Conservation (phyloP, 1,140 invertebrate genomes). For the Bombus cullumanus region DNA sequence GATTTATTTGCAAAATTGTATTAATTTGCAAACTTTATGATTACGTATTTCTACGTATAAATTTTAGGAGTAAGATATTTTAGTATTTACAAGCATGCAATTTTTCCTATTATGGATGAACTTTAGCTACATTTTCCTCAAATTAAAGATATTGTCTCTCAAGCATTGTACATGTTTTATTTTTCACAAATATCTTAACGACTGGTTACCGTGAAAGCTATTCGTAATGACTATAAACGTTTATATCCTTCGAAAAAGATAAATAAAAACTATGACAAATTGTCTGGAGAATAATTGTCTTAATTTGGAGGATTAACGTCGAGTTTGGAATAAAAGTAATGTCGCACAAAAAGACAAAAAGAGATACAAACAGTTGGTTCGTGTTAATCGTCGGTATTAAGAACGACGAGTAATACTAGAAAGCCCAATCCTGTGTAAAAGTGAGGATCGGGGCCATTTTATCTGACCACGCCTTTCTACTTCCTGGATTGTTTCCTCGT, state of each 20-base stretch:
- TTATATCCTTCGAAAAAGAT: background rate
- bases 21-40: too few relatives aligned
- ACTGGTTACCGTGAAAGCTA: background rate
- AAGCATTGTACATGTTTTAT: background rate
- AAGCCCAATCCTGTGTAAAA: slow-evolving; percentile 21
- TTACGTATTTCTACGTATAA: too few relatives aligned
- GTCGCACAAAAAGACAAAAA: background rate
- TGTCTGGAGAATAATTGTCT: background rate
- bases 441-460: slow-evolving; percentile 49
- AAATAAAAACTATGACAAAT: background rate
- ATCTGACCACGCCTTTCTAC: slow-evolving; percentile 56
- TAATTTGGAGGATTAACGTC: background rate
- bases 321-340: background rate
- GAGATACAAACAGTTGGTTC: background rate
- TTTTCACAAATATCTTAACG: background rate
- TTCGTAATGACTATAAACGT: background rate
- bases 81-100: background rate
- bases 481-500: slow-evolving; percentile 59
- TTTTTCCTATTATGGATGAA: background rate
- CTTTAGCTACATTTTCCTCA: background rate
- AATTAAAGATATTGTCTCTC: background rate
- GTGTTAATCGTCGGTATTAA: slow-evolving; percentile 45
- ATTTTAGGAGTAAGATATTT: too few relatives aligned
- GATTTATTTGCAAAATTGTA: too few relatives aligned
- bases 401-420: slow-evolving; percentile 5